Percentiles rank a stretch among this genome's conserved stretches.
phyloP scores from a whole-genome alignment of 2,797 vertebrate species.

The Danio kyathit region DNA sequence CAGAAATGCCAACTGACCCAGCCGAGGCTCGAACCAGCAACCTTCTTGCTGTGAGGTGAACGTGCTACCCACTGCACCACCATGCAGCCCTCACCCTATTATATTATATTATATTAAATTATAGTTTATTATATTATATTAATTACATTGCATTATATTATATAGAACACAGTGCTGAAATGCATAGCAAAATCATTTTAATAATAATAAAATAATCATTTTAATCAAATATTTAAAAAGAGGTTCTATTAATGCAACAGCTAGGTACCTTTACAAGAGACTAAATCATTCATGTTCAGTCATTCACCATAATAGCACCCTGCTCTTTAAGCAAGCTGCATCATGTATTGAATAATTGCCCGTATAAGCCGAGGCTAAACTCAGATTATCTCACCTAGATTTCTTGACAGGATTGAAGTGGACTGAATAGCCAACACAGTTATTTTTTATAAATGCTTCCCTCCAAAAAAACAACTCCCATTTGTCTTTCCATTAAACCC shows the following conservation, averaged over 20 bases:
- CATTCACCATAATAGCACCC: conserved; percentile 14
- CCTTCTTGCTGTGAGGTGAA: too few relatives aligned
- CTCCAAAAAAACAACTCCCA: not conserved
- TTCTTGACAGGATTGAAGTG: not conserved
- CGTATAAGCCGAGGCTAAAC: not conserved
- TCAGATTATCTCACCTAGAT: not conserved
- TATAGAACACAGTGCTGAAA: too few relatives aligned
- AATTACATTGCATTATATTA: too few relatives aligned
- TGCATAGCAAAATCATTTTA: too few relatives aligned
- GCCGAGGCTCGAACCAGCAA: too few relatives aligned
- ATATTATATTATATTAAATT: too few relatives aligned
- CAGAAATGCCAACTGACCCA: too few relatives aligned
- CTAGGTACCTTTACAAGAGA: not conserved
- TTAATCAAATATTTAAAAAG: too few relatives aligned
- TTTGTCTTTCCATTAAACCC: conserved; percentile 7
- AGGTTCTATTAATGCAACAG: not conserved
- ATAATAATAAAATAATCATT: too few relatives aligned
- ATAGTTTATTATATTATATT: too few relatives aligned
- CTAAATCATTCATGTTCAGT: conserved; percentile 23
- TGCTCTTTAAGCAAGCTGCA: conserved; percentile 3
- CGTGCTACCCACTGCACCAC: too few relatives aligned
- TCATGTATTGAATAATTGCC: conserved; percentile 21
- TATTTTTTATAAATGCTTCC: not conserved
- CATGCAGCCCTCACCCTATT: too few relatives aligned
- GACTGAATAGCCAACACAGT: not conserved